Percentiles rank a stretch among this genome's conserved stretches.
phyloP scores from a whole-genome alignment of 2,888 invertebrate species.

The Lagria hirta region DNA sequence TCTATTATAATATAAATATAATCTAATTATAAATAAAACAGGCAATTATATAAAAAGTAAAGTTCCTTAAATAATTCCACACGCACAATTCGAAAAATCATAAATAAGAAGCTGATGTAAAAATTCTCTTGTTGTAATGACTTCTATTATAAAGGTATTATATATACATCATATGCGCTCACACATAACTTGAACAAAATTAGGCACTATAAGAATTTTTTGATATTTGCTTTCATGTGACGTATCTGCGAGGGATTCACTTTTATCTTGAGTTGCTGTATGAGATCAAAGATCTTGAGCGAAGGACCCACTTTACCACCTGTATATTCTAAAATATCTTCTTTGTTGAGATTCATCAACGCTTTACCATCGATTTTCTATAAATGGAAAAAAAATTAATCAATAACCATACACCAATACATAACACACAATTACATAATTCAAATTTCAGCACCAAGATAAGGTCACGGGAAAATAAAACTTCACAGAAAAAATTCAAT shows the following conservation, averaged over 20 bases:
- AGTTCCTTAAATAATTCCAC: no score
- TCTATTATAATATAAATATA: no score
- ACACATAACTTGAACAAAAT: constrained; percentile 19
- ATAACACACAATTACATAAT: neutral
- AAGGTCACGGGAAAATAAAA: no score
- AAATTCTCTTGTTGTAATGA: constrained; percentile 10
- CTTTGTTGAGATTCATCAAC: constrained; percentile 80
- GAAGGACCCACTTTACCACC: constrained; percentile 95
- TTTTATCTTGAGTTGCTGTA: constrained; percentile 87
- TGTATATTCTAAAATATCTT: constrained; percentile 84
- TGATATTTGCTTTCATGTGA: constrained; percentile 63
- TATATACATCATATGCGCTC: no score
- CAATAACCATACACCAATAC: no score
- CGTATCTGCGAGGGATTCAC: constrained; percentile 73
- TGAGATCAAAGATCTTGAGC: constrained; percentile 88
- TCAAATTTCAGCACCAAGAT: no score
- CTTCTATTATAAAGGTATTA: constrained; percentile 14
- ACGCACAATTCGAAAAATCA: constrained; percentile 15
- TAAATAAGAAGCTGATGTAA: constrained; percentile 21
- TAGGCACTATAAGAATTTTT: constrained; percentile 66
- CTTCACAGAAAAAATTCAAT: no score
- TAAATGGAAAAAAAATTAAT: constrained; percentile 42
- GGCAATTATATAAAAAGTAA: no score
- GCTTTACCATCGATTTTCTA: constrained; percentile 80
- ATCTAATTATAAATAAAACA: no score